Percentiles rank a stretch among this genome's conserved stretches.
Evolutionary conservation across 2,797 vertebrate genomes (phyloP).

Genomic region (Sebastes matsubarae): DNA sequence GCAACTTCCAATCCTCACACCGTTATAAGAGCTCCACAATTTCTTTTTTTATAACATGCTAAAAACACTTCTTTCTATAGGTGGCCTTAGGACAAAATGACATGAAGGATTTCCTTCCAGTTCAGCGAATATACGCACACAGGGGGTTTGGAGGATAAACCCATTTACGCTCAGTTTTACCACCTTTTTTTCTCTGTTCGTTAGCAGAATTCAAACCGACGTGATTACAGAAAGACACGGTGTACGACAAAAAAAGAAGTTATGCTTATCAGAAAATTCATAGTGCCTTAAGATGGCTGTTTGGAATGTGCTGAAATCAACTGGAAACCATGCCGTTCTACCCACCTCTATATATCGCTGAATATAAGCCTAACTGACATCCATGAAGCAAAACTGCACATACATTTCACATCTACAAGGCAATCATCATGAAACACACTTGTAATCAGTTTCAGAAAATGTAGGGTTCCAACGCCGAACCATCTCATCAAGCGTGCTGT

Average conservation of each 20-base stretch:
- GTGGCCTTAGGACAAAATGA: neutral
- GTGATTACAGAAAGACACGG: neutral
- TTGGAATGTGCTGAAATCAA: neutral
- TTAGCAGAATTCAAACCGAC: neutral
- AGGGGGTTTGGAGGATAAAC: neutral
- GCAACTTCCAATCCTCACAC: neutral
- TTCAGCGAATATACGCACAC: neutral
- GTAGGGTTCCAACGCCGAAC: slow-evolving; percentile 8
- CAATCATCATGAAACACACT: slow-evolving; percentile 33
- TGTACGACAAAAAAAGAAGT: neutral
- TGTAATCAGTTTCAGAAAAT: slow-evolving; percentile 21
- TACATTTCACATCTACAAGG: slow-evolving; percentile 11
- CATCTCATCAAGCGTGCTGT: slow-evolving; percentile 37
- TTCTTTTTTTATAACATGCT: neutral
- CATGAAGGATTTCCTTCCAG: neutral
- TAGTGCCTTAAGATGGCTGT: neutral
- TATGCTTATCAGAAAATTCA: neutral
- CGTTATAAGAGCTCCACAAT: neutral
- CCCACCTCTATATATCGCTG: neutral
- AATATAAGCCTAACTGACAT: neutral
- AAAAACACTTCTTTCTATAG: neutral
- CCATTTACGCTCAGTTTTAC: neutral
- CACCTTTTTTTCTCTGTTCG: neutral
- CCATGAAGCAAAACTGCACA: neutral
- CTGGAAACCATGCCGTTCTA: neutral